These are phyloP conservation scores for Ochotona curzoniae DNA, from an alignment of 2,113 vertebrate species.

Conservation along the genomic window DNA sequence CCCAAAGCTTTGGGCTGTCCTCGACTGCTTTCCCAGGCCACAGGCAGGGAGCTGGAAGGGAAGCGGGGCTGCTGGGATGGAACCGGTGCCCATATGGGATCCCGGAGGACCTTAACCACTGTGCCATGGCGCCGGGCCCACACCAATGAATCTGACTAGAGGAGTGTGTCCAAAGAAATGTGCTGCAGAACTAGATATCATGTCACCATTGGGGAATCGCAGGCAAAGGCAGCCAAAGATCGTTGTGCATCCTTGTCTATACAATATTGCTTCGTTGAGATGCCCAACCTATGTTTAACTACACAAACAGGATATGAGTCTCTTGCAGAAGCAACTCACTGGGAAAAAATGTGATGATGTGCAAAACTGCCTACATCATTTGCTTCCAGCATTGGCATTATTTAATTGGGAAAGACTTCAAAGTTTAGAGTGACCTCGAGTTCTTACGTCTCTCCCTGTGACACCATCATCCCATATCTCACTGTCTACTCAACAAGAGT, in stretches of 20 bases:
- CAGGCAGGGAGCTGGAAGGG: too few species aligned
- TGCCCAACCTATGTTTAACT: background rate
- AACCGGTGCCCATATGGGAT: too few species aligned
- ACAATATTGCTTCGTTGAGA: background rate
- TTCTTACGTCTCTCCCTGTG: background rate
- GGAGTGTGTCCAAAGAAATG: background rate
- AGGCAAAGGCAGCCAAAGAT: background rate
- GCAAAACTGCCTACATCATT: background rate
- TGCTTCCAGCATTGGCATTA: background rate
- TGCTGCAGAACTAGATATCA: background rate
- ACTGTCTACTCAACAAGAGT: background rate
- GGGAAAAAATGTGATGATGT: background rate
- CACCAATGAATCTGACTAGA: conserved; percentile 17
- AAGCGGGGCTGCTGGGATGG: too few species aligned
- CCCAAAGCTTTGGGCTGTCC: too few species aligned
- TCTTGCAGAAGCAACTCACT: conserved; percentile 29
- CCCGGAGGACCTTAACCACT: too few species aligned
- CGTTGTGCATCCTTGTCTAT: background rate
- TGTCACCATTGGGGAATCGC: conserved; percentile 32
- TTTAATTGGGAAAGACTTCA: background rate
- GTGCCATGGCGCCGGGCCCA: too few species aligned
- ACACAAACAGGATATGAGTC: background rate
- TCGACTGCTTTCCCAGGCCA: too few species aligned
- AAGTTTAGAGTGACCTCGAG: background rate
- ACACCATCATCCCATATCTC: background rate